phyloP scores from a whole-genome alignment of 2,888 invertebrate species.

The Tenthredo mesomela region DNA sequence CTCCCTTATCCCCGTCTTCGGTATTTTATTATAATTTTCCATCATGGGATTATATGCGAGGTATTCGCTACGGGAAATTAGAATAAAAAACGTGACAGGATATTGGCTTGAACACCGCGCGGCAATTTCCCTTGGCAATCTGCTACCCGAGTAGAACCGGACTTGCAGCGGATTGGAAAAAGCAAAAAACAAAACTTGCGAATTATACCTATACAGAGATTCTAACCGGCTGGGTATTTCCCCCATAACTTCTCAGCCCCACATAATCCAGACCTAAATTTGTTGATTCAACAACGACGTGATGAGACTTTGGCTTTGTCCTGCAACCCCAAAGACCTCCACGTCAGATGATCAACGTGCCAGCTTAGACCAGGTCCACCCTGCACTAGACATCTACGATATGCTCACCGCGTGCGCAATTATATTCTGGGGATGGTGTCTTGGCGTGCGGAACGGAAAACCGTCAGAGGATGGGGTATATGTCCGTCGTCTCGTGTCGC shows the following conservation, averaged over 20 bases:
- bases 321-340: background rate
- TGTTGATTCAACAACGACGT: constrained; percentile 2
- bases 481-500: background rate
- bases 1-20: background rate
- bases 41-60: background rate
- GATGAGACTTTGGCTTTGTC: background rate
- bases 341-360: constrained; percentile 9
- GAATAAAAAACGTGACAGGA: constrained; percentile 12
- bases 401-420: constrained; percentile 48
- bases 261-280: background rate
- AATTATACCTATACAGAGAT: background rate
- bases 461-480: background rate
- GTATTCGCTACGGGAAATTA: constrained; percentile 1
- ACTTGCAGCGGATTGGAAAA: background rate
- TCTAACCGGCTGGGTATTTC: background rate
- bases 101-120: background rate
- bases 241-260: background rate
- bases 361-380: background rate
- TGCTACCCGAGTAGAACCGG: background rate
- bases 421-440: background rate
- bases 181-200: background rate
- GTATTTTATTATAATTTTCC: background rate
- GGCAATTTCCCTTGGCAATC: constrained; percentile 5
- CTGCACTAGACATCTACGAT: constrained; percentile 15
- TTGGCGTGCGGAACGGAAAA: constrained; percentile 37